These are phyloP conservation scores for Heliconius eleuchia DNA, from an alignment of 1,140 invertebrate species.

Conservation along the genomic window DNA sequence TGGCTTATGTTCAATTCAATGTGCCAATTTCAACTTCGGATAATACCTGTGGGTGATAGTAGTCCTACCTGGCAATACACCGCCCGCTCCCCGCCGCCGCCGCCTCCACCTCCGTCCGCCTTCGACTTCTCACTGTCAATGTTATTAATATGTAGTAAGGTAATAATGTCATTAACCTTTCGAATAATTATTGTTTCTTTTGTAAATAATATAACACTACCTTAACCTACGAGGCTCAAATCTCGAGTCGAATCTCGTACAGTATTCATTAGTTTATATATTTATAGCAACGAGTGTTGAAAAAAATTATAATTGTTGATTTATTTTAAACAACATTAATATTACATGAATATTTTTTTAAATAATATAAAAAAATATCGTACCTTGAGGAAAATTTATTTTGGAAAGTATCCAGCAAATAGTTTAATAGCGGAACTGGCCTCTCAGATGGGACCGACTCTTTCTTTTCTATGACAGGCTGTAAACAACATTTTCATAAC, in stretches of 20 bases:
- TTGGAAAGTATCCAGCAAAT: constrained; percentile 62
- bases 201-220: too few species aligned
- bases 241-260: too few species aligned
- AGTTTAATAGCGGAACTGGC: constrained; percentile 60
- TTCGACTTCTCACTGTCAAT: neutral
- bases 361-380: constrained; percentile 9
- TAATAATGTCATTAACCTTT: too few species aligned
- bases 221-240: too few species aligned
- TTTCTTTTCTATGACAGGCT: constrained; percentile 72
- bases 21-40: neutral
- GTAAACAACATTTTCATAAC: constrained; percentile 25
- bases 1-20: too few species aligned
- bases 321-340: too few species aligned
- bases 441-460: constrained; percentile 59
- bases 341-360: too few species aligned
- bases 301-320: too few species aligned
- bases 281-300: too few species aligned
- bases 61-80: constrained; percentile 46
- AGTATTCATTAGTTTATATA: too few species aligned
- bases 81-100: constrained; percentile 27
- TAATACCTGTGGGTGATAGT: neutral
- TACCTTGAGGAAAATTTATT: constrained; percentile 58
- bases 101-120: neutral
- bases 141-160: too few species aligned
- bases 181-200: too few species aligned